Conservation (phyloP, 2,888 invertebrate species). For the Coenonympha arcania region DNA sequence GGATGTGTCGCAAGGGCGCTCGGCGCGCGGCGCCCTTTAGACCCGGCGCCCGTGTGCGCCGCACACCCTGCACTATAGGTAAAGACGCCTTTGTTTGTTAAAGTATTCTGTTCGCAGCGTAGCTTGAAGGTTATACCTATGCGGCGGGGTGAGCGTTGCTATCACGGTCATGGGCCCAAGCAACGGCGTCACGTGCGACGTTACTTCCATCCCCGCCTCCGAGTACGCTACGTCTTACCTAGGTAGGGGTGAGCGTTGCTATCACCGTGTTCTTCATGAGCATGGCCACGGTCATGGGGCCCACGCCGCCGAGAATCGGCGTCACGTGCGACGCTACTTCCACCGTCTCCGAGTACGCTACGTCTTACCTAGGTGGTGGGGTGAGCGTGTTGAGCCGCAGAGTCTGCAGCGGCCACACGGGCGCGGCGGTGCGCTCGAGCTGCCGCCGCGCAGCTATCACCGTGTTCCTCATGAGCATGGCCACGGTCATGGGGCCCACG, state of each 20-base stretch:
- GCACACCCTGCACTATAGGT: too few relatives aligned
- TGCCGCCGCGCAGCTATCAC: slow-evolving; percentile 84
- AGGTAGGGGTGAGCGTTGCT: slow-evolving; percentile 84
- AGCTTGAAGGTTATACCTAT: too few relatives aligned
- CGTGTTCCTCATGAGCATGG: slow-evolving; percentile 97
- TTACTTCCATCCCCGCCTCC: slow-evolving; percentile 87
- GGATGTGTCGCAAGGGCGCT: too few relatives aligned
- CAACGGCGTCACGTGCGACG: slow-evolving; percentile 94
- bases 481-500: slow-evolving; percentile 99
- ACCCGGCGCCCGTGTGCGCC: too few relatives aligned
- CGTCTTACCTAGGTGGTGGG: slow-evolving; percentile 98
- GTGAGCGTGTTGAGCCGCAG: slow-evolving; percentile 76
- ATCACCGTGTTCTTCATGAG: slow-evolving; percentile 94
- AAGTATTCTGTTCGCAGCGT: too few relatives aligned
- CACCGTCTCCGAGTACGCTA: slow-evolving; percentile 86
- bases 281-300: slow-evolving; percentile 99
- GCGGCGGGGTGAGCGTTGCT: slow-evolving; percentile 98
- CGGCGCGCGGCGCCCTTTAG: too few relatives aligned
- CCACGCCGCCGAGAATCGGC: slow-evolving; percentile 97
- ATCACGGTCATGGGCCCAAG: slow-evolving; percentile 99
- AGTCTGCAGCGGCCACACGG: slow-evolving; percentile 81
- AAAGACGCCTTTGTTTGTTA: too few relatives aligned
- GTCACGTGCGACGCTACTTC: slow-evolving; percentile 90
- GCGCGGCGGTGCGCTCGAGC: slow-evolving; percentile 71
- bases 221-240: slow-evolving; percentile 95